Conservation (phyloP, 37 sponge, comb jelly and placozoan species). For the Mnemiopsis leidyi region DNA sequence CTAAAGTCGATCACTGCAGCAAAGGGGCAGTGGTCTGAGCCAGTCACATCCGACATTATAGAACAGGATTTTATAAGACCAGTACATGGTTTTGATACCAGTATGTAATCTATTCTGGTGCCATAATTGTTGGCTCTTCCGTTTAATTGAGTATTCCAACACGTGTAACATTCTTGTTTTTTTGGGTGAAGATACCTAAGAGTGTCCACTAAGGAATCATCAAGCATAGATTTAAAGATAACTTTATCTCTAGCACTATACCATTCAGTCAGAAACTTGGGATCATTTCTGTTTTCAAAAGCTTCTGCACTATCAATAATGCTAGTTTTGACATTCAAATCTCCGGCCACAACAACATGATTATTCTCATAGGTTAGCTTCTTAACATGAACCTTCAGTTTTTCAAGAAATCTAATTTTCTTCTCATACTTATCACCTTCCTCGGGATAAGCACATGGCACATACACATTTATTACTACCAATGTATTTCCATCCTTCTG, state of each 20-base stretch:
- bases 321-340: conserved; percentile 34
- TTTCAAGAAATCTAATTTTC: not conserved
- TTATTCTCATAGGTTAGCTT: not conserved
- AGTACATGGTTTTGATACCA: conserved; percentile 47
- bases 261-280: not conserved
- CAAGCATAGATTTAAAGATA: not conserved
- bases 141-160: conserved; percentile 82
- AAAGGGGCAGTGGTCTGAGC: conserved; percentile 96
- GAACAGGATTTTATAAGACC: not conserved
- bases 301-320: conserved; percentile 61
- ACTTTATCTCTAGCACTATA: not conserved
- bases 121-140: conserved; percentile 87
- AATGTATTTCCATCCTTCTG: not conserved
- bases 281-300: conserved; percentile 1
- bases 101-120: conserved; percentile 84
- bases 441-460: conserved; percentile 42
- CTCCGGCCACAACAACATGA: not conserved
- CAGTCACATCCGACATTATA: conserved; percentile 70
- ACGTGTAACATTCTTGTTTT: conserved; percentile 75
- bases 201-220: conserved; percentile 71
- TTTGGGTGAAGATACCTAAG: conserved; percentile 76
- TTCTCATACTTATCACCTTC: not conserved
- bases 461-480: conserved; percentile 9
- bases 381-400: not conserved
- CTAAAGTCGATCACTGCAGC: conserved; percentile 68